Conservation (phyloP, 2,888 invertebrate genomes). For the Helobdella robusta region DNA sequence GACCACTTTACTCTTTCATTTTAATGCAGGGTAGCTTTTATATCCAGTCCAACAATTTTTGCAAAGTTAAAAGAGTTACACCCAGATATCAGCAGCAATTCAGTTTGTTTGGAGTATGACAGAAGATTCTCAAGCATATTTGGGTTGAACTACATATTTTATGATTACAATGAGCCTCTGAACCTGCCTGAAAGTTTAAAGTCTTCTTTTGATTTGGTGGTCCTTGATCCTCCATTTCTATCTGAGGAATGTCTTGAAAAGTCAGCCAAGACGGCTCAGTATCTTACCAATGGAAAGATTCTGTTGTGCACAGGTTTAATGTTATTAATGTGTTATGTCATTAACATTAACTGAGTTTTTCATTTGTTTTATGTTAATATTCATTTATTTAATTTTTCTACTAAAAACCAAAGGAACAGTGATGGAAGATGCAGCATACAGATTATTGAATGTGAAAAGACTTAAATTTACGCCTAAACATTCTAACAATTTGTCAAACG, state of each 20-base stretch:
- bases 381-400: constrained; percentile 4
- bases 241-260: constrained; percentile 82
- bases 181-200: constrained; percentile 58
- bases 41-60: constrained; percentile 81
- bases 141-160: constrained; percentile 69
- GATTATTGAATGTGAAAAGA: constrained; percentile 57
- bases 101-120: constrained; percentile 67
- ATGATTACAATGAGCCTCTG: constrained; percentile 75
- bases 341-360: neutral
- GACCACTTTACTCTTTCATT: too few species aligned
- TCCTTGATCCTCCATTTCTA: constrained; percentile 89
- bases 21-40: constrained; percentile 60
- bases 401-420: constrained; percentile 57
- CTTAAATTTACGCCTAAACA: constrained; percentile 71
- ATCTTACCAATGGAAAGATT: constrained; percentile 64
- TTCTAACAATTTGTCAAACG: constrained; percentile 79
- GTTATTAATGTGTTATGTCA: too few species aligned
- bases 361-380: neutral
- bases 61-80: constrained; percentile 48
- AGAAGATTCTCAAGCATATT: constrained; percentile 62
- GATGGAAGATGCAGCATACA: constrained; percentile 64
- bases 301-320: constrained; percentile 74
- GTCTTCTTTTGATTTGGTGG: constrained; percentile 65
- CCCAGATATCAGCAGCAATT: constrained; percentile 30
- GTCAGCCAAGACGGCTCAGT: constrained; percentile 66